Evolutionary conservation across 2,888 invertebrate species (phyloP), one percentile per base, ranked within the genome.

Genomic region (Agriotes lineatus): DNA sequence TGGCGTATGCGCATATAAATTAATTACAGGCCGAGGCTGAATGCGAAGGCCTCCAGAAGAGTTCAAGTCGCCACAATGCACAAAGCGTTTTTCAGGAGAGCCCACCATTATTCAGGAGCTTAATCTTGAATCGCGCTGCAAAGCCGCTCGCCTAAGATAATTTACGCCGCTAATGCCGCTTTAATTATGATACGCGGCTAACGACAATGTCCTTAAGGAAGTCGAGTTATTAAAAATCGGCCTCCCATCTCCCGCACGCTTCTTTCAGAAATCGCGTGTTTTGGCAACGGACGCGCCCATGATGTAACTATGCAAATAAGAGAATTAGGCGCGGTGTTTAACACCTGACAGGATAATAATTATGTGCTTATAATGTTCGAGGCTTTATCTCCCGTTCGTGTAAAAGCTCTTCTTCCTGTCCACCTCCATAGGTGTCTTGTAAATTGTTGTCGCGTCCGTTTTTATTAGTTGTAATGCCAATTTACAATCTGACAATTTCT

Each of bases 271-370:
- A 10, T 48, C 1, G 39, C 12, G 12, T 20, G 14, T 22, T 48
- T 12, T 48, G 22, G 3, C 48, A 48, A 14, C n/a, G 2, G 48
- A 48, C 18, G 16, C 54, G 12, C 54, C 9, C 6, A 54, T 33
- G 33, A 54, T 33, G 54, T 33, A 30, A 54, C 22, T 33, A 54
- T 54, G 54, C 30, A 54, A 54, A 54, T 54, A 54, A 22, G 35
- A 35, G 14, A 35, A 35, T 54, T 54, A 25, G 54, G 54, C 6
- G 54, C 54, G 54, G 54, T 54, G 33, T 54, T 54, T 54, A 25
- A 54, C 30, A 33, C 30, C 18, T 54, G 54, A 54, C 54, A 54
- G 54, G 54, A 33, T 54, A 48, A 35, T 54, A 54, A 54, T 54
- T 30, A 54, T 54, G 54, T 54, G 30, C 33, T 35, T 18, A 16